These are phyloP conservation scores for Anagyrus pseudococci DNA, from an alignment of 2,888 invertebrate genomes.

Conservation along the genomic window DNA sequence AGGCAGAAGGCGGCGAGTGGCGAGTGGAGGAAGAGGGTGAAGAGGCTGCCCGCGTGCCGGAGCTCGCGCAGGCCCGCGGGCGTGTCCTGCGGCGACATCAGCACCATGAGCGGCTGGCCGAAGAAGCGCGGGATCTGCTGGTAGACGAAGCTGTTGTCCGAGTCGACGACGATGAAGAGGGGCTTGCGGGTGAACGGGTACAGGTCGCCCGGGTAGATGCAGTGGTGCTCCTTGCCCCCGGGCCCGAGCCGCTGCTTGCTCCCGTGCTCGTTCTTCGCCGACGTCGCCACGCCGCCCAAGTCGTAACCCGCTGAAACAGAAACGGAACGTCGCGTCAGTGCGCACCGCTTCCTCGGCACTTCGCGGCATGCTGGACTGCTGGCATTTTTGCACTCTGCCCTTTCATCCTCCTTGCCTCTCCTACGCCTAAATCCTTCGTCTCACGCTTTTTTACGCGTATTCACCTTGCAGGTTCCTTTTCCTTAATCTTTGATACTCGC, in stretches of 20 bases:
- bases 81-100: slow-evolving; percentile 92
- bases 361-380: too few species aligned
- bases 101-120: slow-evolving; percentile 89
- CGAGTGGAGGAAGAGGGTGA: slow-evolving; percentile 94
- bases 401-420: too few species aligned
- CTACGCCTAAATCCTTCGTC: too few species aligned
- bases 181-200: slow-evolving; percentile 93
- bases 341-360: slow-evolving; percentile 29
- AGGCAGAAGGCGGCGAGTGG: slow-evolving; percentile 92
- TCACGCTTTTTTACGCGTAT: too few species aligned
- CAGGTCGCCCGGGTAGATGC: slow-evolving; percentile 92
- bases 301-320: slow-evolving; percentile 80
- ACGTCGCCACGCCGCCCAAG: slow-evolving; percentile 88
- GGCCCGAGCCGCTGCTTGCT: slow-evolving; percentile 50
- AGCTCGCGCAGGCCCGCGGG: slow-evolving; percentile 83
- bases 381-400: too few species aligned
- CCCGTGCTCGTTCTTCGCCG: slow-evolving; percentile 78
- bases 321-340: slow-evolving; percentile 25
- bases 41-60: slow-evolving; percentile 87
- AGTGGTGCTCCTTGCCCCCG: slow-evolving; percentile 74
- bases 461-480: neutral
- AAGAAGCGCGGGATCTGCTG: slow-evolving; percentile 90
- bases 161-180: slow-evolving; percentile 92
- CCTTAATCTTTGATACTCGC: too few species aligned
- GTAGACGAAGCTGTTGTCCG: slow-evolving; percentile 93